Percentiles rank a stretch among this genome's conserved stretches.
These are phyloP conservation scores for Lethenteron reissneri DNA, from an alignment of 2,113 vertebrate species.

Conservation along the genomic window DNA sequence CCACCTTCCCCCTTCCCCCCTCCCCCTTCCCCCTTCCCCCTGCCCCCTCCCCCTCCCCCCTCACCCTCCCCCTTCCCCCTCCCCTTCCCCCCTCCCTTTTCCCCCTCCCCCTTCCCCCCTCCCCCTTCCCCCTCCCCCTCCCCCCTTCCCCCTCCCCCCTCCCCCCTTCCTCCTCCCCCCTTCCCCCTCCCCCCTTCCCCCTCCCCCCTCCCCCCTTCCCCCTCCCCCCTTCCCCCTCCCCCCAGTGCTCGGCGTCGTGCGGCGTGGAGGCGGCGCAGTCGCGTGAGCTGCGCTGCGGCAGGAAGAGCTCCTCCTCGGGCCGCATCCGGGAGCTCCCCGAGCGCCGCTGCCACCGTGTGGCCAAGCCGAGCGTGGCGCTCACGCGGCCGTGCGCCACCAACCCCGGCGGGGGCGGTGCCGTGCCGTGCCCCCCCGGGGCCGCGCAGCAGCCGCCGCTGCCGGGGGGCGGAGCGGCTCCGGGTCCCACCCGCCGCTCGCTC, in stretches of 20 bases:
- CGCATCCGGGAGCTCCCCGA: neutral
- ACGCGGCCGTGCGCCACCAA: neutral
- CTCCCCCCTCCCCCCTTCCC: neutral
- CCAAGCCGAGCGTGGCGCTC: neutral
- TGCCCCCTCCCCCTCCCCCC: too few relatives aligned
- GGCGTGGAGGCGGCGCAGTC: neutral
- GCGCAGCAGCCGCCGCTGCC: neutral
- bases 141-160: too few relatives aligned
- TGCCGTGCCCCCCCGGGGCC: neutral
- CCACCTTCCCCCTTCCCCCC: too few relatives aligned
- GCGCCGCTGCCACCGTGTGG: slow-evolving; percentile 2
- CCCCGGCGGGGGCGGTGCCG: neutral
- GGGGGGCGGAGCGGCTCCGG: neutral
- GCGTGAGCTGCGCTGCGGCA: neutral
- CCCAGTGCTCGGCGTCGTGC: slow-evolving; percentile 1
- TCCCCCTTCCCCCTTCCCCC: too few relatives aligned
- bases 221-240: neutral
- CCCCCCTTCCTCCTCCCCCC: too few relatives aligned
- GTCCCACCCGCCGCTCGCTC: neutral
- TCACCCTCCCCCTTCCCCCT: too few relatives aligned
- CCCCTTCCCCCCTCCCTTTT: too few relatives aligned
- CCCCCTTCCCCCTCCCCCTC: too few relatives aligned
- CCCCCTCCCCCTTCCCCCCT: too few relatives aligned
- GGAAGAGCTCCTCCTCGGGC: neutral
- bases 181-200: too few relatives aligned